Conservation (phyloP, 1,140 invertebrate genomes). For the Drosophila nigromelanica region DNA sequence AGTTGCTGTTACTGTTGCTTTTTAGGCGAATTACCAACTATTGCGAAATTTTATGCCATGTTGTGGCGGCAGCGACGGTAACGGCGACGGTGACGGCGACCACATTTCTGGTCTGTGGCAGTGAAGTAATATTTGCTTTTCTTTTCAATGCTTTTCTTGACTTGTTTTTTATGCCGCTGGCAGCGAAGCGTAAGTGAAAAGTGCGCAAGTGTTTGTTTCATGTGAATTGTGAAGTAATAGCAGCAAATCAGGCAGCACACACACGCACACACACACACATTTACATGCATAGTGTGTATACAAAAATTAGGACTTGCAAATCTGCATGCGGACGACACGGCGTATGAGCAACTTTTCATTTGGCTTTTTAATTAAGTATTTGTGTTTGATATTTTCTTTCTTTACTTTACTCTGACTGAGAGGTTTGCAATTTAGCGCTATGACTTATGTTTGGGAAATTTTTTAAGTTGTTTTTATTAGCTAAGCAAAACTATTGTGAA, state of each 20-base stretch:
- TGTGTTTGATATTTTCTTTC: slow-evolving; percentile 14
- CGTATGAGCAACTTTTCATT: slow-evolving; percentile 55
- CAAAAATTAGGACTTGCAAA: slow-evolving; percentile 71
- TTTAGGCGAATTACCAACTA: slow-evolving; percentile 63
- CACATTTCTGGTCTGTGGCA: slow-evolving; percentile 75
- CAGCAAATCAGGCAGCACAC: slow-evolving; percentile 26
- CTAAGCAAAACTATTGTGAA: no score
- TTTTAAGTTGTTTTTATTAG: background rate
- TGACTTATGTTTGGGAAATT: slow-evolving; percentile 56
- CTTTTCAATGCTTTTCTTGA: slow-evolving; percentile 23
- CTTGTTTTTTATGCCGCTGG: slow-evolving; percentile 53
- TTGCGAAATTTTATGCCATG: slow-evolving; percentile 68
- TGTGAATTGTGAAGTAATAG: slow-evolving; percentile 65
- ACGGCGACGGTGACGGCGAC: slow-evolving; percentile 20
- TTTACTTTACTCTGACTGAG: slow-evolving; percentile 2
- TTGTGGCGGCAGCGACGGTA: background rate
- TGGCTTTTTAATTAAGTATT: slow-evolving; percentile 53
- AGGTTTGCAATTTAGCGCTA: background rate
- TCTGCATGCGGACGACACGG: slow-evolving; percentile 57
- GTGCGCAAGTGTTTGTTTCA: slow-evolving; percentile 39
- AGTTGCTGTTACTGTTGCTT: slow-evolving; percentile 19
- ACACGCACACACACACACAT: slow-evolving; percentile 19
- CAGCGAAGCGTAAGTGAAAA: slow-evolving; percentile 73
- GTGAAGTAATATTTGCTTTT: slow-evolving; percentile 79
- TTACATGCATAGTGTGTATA: background rate